Percentiles rank a stretch among this genome's conserved stretches.
phyloP scores from a whole-genome alignment of 2,888 invertebrate species.

The Cosmia trapezina region DNA sequence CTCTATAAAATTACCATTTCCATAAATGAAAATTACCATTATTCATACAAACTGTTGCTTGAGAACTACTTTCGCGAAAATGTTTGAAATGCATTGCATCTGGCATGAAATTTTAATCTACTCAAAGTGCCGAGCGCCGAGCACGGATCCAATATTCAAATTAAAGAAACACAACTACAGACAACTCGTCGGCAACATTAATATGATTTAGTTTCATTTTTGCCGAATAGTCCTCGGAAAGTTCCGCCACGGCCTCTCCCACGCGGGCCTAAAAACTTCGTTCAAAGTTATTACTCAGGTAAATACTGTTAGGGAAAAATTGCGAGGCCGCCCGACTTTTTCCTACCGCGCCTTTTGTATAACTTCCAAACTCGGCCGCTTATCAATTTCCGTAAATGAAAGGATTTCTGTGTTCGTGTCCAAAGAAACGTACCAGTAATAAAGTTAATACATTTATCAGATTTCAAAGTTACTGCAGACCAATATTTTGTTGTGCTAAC shows the following conservation, averaged over 20 bases:
- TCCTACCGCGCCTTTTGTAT: constrained; percentile 68
- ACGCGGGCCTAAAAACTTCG: constrained; percentile 72
- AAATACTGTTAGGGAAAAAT: constrained; percentile 80
- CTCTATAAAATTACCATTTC: constrained; percentile 41
- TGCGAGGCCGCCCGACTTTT: constrained; percentile 69
- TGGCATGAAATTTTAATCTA: constrained; percentile 72
- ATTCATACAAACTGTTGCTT: constrained; percentile 62
- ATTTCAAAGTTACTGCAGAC: constrained; percentile 65
- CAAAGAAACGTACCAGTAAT: constrained; percentile 72
- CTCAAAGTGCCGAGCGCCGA: constrained; percentile 64
- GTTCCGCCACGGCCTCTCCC: constrained; percentile 68
- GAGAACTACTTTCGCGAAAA: constrained; percentile 62
- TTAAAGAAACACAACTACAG: constrained; percentile 73
- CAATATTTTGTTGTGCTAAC: constrained; percentile 68
- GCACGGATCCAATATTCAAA: constrained; percentile 76
- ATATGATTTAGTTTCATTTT: constrained; percentile 80
- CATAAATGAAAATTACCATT: constrained; percentile 53
- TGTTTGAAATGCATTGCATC: constrained; percentile 71
- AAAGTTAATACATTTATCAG: constrained; percentile 69
- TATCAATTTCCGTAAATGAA: constrained; percentile 81
- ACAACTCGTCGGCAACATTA: constrained; percentile 73
- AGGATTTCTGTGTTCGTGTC: constrained; percentile 74
- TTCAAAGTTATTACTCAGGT: constrained; percentile 81
- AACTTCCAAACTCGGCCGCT: constrained; percentile 75
- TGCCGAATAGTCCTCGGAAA: constrained; percentile 74